These are phyloP conservation scores for Drosophila merina DNA, from an alignment of 2,888 invertebrate species.

Conservation along the genomic window DNA sequence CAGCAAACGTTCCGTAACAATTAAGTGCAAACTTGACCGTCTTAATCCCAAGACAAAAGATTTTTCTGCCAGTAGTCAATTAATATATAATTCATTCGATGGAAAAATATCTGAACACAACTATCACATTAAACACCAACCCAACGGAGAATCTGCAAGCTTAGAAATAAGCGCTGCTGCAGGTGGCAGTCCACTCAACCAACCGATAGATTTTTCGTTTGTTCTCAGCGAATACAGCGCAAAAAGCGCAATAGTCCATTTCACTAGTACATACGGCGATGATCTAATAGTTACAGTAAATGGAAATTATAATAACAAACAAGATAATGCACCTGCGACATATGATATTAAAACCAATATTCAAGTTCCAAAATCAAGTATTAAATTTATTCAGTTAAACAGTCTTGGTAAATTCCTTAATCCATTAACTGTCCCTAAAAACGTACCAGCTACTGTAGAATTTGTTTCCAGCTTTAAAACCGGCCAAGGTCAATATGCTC, in stretches of 20 bases:
- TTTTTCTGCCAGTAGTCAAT: conserved; percentile 81
- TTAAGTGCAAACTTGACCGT: conserved; percentile 82
- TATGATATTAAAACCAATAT: conserved; percentile 85
- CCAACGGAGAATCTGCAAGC: conserved; percentile 76
- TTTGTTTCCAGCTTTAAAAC: conserved; percentile 57
- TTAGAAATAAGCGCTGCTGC: conserved; percentile 50
- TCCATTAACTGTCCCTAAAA: conserved; percentile 62
- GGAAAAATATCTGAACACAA: conserved; percentile 84
- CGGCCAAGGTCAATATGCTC: conserved; percentile 65
- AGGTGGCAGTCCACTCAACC: conserved; percentile 80
- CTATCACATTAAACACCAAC: conserved; percentile 82
- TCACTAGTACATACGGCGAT: conserved; percentile 85
- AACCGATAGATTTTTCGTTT: conserved; percentile 79
- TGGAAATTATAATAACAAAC: conserved; percentile 83
- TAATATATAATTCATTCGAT: conserved; percentile 84
- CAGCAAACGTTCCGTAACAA: conserved; percentile 82
- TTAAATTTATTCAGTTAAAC: conserved; percentile 83
- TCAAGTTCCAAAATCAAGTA: conserved; percentile 86
- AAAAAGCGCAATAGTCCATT: conserved; percentile 81
- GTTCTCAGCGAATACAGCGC: conserved; percentile 73
- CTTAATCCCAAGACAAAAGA: conserved; percentile 83
- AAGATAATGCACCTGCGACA: conserved; percentile 83
- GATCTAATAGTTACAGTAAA: conserved; percentile 82
- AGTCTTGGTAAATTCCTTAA: conserved; percentile 81
- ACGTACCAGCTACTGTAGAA: conserved; percentile 59